Percentiles rank a stretch among this genome's conserved stretches.
Evolutionary conservation across 2,888 invertebrate genomes (phyloP).

Genomic region (Eilema depressum): DNA sequence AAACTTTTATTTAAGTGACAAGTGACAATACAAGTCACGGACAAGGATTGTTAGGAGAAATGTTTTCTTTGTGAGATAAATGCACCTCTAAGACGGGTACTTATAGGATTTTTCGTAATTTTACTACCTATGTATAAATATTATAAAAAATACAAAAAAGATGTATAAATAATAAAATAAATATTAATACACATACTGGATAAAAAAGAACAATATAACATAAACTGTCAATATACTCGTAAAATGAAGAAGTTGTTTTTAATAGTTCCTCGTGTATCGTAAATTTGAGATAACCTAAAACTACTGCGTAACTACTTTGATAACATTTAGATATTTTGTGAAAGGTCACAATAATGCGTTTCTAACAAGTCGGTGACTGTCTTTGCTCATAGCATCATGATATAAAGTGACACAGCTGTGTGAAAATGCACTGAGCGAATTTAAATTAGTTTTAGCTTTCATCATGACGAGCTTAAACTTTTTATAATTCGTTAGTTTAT

Average conservation of each 20-base stretch:
- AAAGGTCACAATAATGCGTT: constrained; percentile 3
- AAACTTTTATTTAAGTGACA: background rate
- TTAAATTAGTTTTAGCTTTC: background rate
- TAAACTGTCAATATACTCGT: too few relatives aligned
- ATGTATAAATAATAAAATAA: too few relatives aligned
- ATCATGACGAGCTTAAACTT: background rate
- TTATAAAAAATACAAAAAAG: too few relatives aligned
- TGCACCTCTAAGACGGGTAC: background rate
- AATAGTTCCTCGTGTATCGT: background rate
- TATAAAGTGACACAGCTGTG: background rate
- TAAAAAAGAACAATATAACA: too few relatives aligned
- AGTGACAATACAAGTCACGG: background rate
- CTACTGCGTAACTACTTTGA: background rate
- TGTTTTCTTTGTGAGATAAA: background rate
- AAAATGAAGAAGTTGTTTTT: too few relatives aligned
- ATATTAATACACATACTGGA: too few relatives aligned
- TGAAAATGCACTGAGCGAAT: background rate
- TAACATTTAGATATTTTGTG: background rate
- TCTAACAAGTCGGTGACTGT: background rate
- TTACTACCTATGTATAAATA: too few relatives aligned
- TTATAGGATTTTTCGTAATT: background rate
- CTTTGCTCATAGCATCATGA: background rate
- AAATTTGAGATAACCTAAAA: constrained; percentile 1
- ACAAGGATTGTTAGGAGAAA: background rate
- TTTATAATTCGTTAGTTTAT: background rate